Evolutionary conservation across 2,888 invertebrate species (phyloP), one percentile per base, ranked within the genome.

Genomic region (Deilephila porcellus): DNA sequence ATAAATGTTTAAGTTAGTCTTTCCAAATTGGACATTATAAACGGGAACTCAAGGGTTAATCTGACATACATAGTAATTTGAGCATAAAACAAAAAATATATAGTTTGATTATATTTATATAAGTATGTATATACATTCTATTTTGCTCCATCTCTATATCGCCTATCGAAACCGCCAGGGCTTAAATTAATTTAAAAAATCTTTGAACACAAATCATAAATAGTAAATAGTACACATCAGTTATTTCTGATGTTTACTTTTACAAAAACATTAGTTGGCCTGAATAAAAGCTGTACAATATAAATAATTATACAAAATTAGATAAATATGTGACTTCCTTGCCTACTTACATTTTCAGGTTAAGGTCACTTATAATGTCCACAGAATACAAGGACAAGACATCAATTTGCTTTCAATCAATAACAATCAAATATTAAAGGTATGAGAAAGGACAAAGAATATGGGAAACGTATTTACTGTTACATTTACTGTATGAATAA

Each of bases 351-450:
- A 5, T 29, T 5, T 3, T 67, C 45, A 6, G 45, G 64, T 67
- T 45, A 45, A 45, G 64, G 64, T 67, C 4, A 52, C 20, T 37
- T 19, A 2, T 20, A 63, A 45, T 45, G 64, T 45, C 20, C 20
- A 25, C 20, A 20, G 14, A n/a, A 37, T 37, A 1, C 19, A 11
- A 17, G n/a, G 64, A 19, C 8, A 34, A 34, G n/a, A 56, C 56
- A n/a, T n/a, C 56, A n/a, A 56, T 64, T 37, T 8, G n/a, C 45
- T 25, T 34, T 25, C 64, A 67, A 67, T 67, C 64, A 67, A 67
- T 67, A 67, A 8, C 25, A 37, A 67, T 67, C 45, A 67, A 67
- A 14, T 25, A 67, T 64, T 64, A n/a, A 64, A n/a, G 34, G 62
- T 37, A 17, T n/a, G 17, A 6, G 32, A n/a, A n/a, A 64, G 34